Evolutionary conservation across 2,113 vertebrate genomes (phyloP), one percentile per base, ranked within the genome.

Genomic region (Poeciliopsis retropinna): DNA sequence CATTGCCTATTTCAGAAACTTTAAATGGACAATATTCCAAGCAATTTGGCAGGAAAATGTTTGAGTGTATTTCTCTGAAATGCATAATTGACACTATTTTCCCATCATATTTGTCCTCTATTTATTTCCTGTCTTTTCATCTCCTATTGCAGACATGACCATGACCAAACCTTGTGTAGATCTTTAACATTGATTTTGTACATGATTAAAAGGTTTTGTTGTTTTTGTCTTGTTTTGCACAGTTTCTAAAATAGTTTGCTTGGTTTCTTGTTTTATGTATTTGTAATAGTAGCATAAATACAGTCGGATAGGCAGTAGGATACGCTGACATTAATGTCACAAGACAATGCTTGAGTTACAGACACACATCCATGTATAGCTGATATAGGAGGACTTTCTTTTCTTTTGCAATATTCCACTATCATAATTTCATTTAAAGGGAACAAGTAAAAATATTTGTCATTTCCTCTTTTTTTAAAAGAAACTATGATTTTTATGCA

Each of bases 141-240:
- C 97, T 96, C 95, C 94, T 96, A 96, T 94, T 95, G 93, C 96
- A 54, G 95, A 80, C 83, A 86, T 97, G 96, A 37, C 34, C 65
- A 82, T 73, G 79, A 86, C 87, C 81, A 88, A 82, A 90, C 75
- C 68, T 73, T 39, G 8, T 11, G 41, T 68, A 34, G 57, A 44
- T 73, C 69, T 67, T 68, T 25, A 47, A 51, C 34, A 57, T 75
- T 75, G 37, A 37, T 70, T 84, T 78, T 81, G 57, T 27, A 62
- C 73, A 34, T 81, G 30, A 74, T 82, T 34, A 31, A 82, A 81
- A 54, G 51, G 19, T 25, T 22, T 54, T 54, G 4, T 54, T 54
- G 22, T 54, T 54, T 54, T 41, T 41, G 13, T 41, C 14, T 41
- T 15, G 39, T 78, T 84, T 86, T 90, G 85, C 85, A 85, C 80